A percentile compares a stretch with the other conserved stretches of the same genome.
These are phyloP conservation scores for Poeciliopsis presidionis DNA, from an alignment of 2,797 vertebrate genomes.

Conservation along the genomic window DNA sequence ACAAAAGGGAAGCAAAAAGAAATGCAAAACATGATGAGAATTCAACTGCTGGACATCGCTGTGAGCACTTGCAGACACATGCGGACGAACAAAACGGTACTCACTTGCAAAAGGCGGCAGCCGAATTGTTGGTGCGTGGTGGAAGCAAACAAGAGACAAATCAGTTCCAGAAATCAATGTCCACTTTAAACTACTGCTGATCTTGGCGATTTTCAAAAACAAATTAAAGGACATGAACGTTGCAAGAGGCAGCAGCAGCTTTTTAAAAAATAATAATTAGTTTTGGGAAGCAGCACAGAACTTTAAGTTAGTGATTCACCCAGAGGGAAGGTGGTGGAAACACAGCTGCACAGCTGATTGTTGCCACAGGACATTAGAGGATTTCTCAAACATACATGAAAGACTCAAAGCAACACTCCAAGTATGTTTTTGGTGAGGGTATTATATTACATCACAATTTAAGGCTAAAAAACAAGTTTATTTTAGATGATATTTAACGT, in stretches of 20 bases:
- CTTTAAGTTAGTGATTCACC: background rate
- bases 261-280: background rate
- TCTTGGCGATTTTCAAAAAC: conserved; percentile 6
- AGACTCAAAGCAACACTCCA: too few relatives aligned
- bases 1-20: conserved; percentile 40
- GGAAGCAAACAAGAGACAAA: conserved; percentile 90
- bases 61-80: conserved; percentile 20
- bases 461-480: background rate
- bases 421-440: too few relatives aligned
- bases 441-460: too few relatives aligned
- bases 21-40: conserved; percentile 56
- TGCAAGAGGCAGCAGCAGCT: too few relatives aligned
- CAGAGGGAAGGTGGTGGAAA: background rate
- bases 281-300: background rate
- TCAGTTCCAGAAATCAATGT: conserved; percentile 90
- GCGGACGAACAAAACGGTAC: conserved; percentile 72
- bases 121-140: conserved; percentile 86
- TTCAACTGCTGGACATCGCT: conserved; percentile 30
- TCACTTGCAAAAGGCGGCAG: conserved; percentile 88
- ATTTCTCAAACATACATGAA: too few relatives aligned
- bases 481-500: background rate
- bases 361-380: too few relatives aligned
- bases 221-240: background rate
- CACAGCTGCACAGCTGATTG: too few relatives aligned
- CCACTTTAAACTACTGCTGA: conserved; percentile 44